A percentile compares a stretch with the other conserved stretches of the same genome.
Evolutionary conservation across 2,888 invertebrate genomes (phyloP).

Genomic region (Ophraella communa): DNA sequence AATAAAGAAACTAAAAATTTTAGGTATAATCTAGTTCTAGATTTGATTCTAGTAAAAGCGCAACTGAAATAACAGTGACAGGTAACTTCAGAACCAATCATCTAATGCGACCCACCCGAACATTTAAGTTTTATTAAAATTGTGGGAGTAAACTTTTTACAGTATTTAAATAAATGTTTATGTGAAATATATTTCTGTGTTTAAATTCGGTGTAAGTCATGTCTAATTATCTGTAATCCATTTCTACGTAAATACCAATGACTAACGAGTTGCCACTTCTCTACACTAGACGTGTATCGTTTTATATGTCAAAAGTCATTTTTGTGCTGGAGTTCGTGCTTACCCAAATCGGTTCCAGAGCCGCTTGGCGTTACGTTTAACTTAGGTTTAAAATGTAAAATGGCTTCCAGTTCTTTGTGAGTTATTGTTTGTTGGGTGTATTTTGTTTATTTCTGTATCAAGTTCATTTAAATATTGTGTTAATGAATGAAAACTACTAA

Average conservation of each 20-base stretch:
- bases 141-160: too few species aligned
- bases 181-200: too few species aligned
- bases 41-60: too few species aligned
- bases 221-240: too few species aligned
- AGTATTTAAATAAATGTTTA: too few species aligned
- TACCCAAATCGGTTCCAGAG: not conserved
- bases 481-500: constrained; percentile 13
- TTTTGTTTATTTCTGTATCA: constrained; percentile 20
- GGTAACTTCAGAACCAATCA: too few species aligned
- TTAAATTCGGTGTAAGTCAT: too few species aligned
- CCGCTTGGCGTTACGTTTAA: constrained; percentile 8
- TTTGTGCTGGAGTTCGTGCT: not conserved
- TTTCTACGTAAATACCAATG: not conserved
- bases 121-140: too few species aligned
- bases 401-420: constrained; percentile 28
- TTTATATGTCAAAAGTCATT: not conserved
- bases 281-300: not conserved
- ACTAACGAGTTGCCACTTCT: not conserved
- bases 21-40: too few species aligned
- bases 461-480: constrained; percentile 10
- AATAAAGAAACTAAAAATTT: too few species aligned
- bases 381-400: not conserved
- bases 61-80: too few species aligned
- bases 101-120: too few species aligned
- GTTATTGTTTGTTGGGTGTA: constrained; percentile 19